Percentiles rank a stretch among this genome's conserved stretches.
phyloP scores from a whole-genome alignment of 2,113 vertebrate species.

The Pteruthius melanotis region DNA sequence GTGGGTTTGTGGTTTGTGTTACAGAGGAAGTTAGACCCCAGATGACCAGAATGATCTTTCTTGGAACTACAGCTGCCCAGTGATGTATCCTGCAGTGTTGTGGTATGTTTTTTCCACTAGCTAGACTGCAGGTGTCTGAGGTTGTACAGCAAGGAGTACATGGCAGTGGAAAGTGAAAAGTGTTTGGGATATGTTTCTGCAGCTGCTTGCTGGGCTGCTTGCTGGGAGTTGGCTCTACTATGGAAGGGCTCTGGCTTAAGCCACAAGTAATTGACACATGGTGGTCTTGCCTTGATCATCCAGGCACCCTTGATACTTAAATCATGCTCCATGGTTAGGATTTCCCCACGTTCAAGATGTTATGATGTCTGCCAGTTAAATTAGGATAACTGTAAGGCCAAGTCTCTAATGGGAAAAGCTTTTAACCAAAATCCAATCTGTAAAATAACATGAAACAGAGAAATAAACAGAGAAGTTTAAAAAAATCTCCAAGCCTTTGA shows the following conservation, averaged over 20 bases:
- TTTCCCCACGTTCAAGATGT: neutral
- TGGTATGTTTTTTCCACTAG: conserved; percentile 12
- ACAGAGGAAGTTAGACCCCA: neutral
- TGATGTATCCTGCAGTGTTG: neutral
- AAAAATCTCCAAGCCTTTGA: neutral
- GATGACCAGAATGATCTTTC: conserved; percentile 1
- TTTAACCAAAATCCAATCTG: neutral
- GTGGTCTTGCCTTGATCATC: conserved; percentile 1
- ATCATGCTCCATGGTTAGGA: neutral
- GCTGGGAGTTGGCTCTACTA: neutral
- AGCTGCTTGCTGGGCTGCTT: neutral
- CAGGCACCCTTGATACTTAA: neutral
- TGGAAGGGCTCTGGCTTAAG: neutral
- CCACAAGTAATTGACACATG: neutral
- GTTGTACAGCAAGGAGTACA: neutral
- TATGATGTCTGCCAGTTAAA: neutral
- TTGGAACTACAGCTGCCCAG: neutral
- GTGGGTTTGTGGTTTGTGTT: neutral
- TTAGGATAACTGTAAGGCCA: neutral
- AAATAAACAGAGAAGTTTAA: neutral
- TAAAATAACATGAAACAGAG: neutral
- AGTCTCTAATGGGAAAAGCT: neutral
- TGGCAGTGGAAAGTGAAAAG: neutral
- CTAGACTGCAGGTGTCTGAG: neutral
- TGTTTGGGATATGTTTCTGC: neutral